Evolutionary conservation across 2,888 invertebrate species (phyloP).

Genomic region (Eupelmus urozonus): DNA sequence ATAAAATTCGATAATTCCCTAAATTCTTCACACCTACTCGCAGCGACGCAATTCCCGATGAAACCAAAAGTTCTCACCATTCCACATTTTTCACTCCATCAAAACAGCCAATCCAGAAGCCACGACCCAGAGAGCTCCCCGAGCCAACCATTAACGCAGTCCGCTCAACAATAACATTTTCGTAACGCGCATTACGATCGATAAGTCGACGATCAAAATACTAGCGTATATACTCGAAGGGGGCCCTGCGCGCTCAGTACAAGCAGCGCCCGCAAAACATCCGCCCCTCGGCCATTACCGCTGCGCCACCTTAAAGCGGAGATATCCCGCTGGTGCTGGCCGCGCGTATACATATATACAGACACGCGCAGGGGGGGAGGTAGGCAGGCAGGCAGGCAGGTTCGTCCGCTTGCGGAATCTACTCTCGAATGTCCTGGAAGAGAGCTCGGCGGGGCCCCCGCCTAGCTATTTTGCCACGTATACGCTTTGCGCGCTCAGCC

Average conservation of each 20-base stretch:
- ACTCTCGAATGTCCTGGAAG: constrained; percentile 8
- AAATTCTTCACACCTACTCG: no score
- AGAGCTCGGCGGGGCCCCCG: constrained; percentile 3
- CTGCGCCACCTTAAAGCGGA: constrained; percentile 19
- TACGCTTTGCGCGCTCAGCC: not conserved
- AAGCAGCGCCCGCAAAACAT: not conserved
- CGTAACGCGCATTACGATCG: not conserved
- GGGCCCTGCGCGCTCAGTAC: not conserved
- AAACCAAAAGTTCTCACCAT: no score
- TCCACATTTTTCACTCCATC: no score
- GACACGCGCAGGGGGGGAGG: not conserved
- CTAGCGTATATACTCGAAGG: not conserved
- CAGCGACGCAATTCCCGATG: no score
- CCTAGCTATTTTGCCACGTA: constrained; percentile 27
- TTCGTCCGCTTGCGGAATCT: constrained; percentile 20
- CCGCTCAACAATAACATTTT: no score
- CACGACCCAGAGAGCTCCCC: no score
- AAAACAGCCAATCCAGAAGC: no score
- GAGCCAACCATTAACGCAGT: no score
- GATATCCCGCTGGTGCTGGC: not conserved
- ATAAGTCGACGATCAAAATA: not conserved
- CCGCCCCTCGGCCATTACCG: constrained; percentile 9
- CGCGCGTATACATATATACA: not conserved
- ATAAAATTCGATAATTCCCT: no score
- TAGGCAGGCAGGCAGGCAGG: not conserved